Evolutionary conservation across 2,888 invertebrate species (phyloP), one percentile per base, ranked within the genome.

Genomic region (Chrysolina oricalcia): DNA sequence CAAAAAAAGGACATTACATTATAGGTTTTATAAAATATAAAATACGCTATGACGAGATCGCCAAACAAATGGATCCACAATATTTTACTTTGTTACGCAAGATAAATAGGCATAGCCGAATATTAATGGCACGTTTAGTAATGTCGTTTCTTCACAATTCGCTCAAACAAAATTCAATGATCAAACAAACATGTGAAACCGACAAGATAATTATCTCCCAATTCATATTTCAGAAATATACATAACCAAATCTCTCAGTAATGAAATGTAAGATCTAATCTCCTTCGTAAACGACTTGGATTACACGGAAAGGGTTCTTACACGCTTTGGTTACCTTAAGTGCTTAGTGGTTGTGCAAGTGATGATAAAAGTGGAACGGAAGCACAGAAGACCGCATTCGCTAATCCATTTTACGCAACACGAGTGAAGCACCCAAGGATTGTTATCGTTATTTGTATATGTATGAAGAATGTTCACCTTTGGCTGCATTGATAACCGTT

Each of bases 361-460:
- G 64, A 62, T 59, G 48, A 68, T 70, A 75, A 80, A 80, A 76
- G 69, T 81, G 67, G 80, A 80, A 80, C 81, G 80, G 79, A 81
- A 81, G 74, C 70, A 80, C 76, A 79, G 70, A 73, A 80, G 75
- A 77, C 64, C 79, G 76, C 67, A 10, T 81, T 73, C 73, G 66
- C 73, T 78, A 77, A 81, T 74, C 74, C 63, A 72, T 76, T 77
- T 80, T 80, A 74, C 77, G 78, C 75, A 81, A 78, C 73, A 65
- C 21, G 56, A 68, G n/a, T 62, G 63, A 74, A 70, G 21, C 71
- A 70, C 63, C 46, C 69, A 65, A 67, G 75, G 73, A 73, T 63
- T 35, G 59, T 46, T 71, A 72, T 72, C 59, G 9, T n/a, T 59
- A 11, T 59, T 59, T 59, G 59, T 59, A 59, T 59, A 27, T 15